These are phyloP conservation scores for Mus spretus DNA, from an alignment of 2,797 vertebrate species.

Conservation along the genomic window DNA sequence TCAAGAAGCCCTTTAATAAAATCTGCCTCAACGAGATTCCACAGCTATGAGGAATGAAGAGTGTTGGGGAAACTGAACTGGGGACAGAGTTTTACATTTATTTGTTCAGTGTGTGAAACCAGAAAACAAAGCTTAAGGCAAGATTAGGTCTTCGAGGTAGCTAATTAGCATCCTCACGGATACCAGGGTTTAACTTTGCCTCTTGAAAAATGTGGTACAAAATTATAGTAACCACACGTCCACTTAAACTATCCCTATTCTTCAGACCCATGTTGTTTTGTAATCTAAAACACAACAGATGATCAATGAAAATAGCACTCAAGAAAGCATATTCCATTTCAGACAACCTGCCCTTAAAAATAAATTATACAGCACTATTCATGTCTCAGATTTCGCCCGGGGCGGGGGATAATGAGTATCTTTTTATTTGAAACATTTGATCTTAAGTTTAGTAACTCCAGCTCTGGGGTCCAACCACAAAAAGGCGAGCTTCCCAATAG, in stretches of 20 bases:
- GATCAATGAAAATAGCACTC: constrained; percentile 9
- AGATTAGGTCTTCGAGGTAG: neutral
- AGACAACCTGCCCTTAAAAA: constrained; percentile 3
- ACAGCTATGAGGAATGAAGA: neutral
- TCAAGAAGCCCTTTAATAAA: neutral
- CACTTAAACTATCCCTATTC: constrained; percentile 21
- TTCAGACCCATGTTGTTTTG: neutral
- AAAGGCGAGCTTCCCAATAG: neutral
- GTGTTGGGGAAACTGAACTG: neutral
- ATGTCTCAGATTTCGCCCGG: neutral
- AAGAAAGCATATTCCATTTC: constrained; percentile 32
- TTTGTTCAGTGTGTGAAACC: constrained; percentile 23
- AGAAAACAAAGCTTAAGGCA: constrained; percentile 31
- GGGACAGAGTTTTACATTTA: constrained; percentile 14
- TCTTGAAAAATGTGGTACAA: constrained; percentile 26
- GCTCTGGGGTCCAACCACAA: neutral
- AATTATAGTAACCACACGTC: neutral
- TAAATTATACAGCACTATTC: neutral
- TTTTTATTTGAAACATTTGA: constrained; percentile 24
- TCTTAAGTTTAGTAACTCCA: constrained; percentile 31
- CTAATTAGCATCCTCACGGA: constrained; percentile 9
- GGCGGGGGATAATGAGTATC: neutral
- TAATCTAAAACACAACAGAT: neutral
- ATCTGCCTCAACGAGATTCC: neutral
- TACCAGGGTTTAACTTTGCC: constrained; percentile 4